A percentile compares a stretch with the other conserved stretches of the same genome.
Conservation (phyloP, 2,113 vertebrate genomes). For the Dromas ardeola region DNA sequence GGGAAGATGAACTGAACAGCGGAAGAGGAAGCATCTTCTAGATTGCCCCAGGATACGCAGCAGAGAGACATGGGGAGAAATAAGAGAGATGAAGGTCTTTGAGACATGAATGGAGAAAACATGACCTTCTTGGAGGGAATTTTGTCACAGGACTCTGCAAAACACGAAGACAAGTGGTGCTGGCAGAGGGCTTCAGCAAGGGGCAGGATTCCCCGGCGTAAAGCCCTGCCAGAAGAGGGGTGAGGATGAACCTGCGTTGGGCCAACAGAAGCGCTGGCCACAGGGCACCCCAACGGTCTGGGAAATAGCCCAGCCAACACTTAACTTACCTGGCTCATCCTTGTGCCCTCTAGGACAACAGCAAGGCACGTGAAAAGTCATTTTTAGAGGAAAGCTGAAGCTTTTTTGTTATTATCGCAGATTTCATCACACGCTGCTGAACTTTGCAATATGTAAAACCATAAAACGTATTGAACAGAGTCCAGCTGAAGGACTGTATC, state of each 20-base stretch:
- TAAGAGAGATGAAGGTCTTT: neutral
- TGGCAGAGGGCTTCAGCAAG: neutral
- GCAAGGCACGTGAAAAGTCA: rapidly evolving
- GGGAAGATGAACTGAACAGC: neutral
- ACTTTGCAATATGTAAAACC: neutral
- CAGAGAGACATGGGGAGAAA: neutral
- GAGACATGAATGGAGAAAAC: neutral
- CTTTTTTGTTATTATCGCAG: neutral
- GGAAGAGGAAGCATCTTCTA: neutral
- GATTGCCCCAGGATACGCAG: neutral
- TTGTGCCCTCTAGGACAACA: neutral
- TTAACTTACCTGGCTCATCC: rapidly evolving
- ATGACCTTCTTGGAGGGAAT: neutral
- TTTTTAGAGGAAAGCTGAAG: neutral
- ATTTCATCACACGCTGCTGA: neutral
- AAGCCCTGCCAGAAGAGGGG: neutral
- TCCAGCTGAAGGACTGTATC: neutral
- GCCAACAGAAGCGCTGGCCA: rapidly evolving
- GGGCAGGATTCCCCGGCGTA: too few relatives aligned
- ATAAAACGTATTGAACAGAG: neutral
- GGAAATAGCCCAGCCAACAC: neutral
- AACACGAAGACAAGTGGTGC: rapidly evolving
- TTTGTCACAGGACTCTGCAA: neutral
- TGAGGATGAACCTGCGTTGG: too few relatives aligned
- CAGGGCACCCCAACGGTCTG: rapidly evolving